phyloP scores from a whole-genome alignment of 2,888 invertebrate species.

The Hyppa rectilinea region DNA sequence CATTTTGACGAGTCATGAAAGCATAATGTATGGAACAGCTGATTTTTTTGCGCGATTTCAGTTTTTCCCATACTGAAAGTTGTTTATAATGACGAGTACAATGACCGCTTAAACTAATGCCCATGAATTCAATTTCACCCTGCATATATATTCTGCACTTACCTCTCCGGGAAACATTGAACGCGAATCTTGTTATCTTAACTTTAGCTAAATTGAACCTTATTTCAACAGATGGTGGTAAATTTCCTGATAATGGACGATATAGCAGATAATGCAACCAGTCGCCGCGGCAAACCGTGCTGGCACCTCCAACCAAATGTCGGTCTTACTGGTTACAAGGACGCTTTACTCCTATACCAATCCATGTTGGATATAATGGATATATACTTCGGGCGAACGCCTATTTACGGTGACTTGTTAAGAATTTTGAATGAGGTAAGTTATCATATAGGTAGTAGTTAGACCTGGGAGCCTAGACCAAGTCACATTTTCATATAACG shows the following conservation, averaged over 20 bases:
- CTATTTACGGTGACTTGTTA: conserved; percentile 31
- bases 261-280: conserved; percentile 18
- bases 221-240: conserved; percentile 26
- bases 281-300: conserved; percentile 45
- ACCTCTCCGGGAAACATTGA: not conserved
- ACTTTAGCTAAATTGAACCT: not conserved
- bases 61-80: too few species aligned
- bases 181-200: not conserved
- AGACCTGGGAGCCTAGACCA: too few species aligned
- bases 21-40: too few species aligned
- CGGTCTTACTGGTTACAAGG: conserved; percentile 38
- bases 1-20: too few species aligned
- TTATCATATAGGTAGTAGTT: not conserved
- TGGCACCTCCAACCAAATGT: conserved; percentile 41
- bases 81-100: too few species aligned
- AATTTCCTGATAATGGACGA: conserved; percentile 35
- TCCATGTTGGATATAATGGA: conserved; percentile 33
- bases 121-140: too few species aligned
- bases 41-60: too few species aligned
- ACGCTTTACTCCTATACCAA: conserved; percentile 36
- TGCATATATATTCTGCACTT: not conserved
- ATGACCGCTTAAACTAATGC: too few species aligned
- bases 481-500: too few species aligned
- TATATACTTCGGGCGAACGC: conserved; percentile 28
- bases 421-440: conserved; percentile 41